Evolutionary conservation across 2,888 invertebrate genomes (phyloP), one percentile per base, ranked within the genome.

Genomic region (Caenorhabditis sinica): DNA sequence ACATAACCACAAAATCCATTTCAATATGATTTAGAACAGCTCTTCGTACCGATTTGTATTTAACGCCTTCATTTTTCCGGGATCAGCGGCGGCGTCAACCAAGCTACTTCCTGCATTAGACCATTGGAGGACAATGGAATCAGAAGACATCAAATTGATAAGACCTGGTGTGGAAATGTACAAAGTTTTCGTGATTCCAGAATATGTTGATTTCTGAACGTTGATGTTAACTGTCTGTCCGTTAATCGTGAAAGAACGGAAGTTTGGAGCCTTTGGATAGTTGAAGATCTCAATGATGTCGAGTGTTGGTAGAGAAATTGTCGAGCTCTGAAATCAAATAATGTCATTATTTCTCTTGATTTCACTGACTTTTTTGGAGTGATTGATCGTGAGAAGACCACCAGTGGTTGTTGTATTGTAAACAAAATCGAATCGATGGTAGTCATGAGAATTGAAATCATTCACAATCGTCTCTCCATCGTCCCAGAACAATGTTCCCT

Each of bases 401-500:
- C 79, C 81, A 53, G 51, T 69, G 2, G 60, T 36, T 6, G 82
- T 82, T 13, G 75, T 68, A 36, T 85, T 82, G 61, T 66, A 86
- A 15, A 63, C 17, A 36, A 83, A 86, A 33, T 86, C 73, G 33
- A 77, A 83, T 45, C 77, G 74, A 58, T 83, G 76, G 45, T 85
- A 87, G 23, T 81, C 71, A 36, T 76, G 80, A 30, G 40, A 40
- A 25, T 68, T 56, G 66, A 86, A 77, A 56, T 77, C 80, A 20
- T 85, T 80, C 13, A 90, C 86, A 28, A 89, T 83, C 4, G 86
- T 85, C 58, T 91, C 91, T 9, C 92, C 92, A 65, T 92, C 91
- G 68, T 92, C 92, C 92, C 91, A 92, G 61, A 79, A 89, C 51
- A 92, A 76, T 15, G 82, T 76, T 17, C 91, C 91, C 15, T 51